Evolutionary conservation across 2,888 invertebrate species (phyloP).

Genomic region (Platycnemis pennipes): DNA sequence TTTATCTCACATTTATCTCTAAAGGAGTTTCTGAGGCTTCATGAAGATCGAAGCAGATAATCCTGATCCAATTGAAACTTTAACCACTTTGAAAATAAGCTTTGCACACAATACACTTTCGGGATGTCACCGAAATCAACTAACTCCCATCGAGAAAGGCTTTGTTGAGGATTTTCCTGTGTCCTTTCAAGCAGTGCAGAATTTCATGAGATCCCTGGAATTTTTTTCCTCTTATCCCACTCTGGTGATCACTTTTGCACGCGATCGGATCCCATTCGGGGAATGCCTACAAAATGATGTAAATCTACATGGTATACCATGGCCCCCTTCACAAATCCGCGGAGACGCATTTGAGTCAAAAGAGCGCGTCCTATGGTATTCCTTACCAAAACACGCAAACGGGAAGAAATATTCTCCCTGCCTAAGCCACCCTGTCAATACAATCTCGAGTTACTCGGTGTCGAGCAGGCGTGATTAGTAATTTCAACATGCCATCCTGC

Average conservation of each 20-base stretch:
- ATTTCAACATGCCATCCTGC: constrained; percentile 25
- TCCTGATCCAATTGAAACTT: constrained; percentile 39
- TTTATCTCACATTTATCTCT: neutral
- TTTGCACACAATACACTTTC: neutral
- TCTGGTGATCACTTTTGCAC: constrained; percentile 2
- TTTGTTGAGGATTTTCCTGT: neutral
- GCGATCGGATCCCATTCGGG: neutral
- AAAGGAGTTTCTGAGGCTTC: constrained; percentile 49
- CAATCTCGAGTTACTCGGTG: constrained; percentile 23
- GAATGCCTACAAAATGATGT: constrained; percentile 27
- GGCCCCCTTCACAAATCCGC: neutral
- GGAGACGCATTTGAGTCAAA: constrained; percentile 13
- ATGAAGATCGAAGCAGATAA: neutral
- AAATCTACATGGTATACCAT: neutral
- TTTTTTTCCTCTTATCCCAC: constrained; percentile 43
- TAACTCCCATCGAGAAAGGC: neutral
- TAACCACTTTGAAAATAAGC: neutral
- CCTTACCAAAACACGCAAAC: neutral
- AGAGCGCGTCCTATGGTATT: neutral
- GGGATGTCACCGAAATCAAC: neutral
- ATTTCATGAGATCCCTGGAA: constrained; percentile 47
- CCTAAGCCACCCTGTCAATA: neutral
- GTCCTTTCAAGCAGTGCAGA: constrained; percentile 35
- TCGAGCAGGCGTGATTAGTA: constrained; percentile 26
- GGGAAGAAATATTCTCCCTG: neutral